A percentile compares a stretch with the other conserved stretches of the same genome.
Evolutionary conservation across 1,140 invertebrate species (phyloP).

Genomic region (Cydia fagiglandana): DNA sequence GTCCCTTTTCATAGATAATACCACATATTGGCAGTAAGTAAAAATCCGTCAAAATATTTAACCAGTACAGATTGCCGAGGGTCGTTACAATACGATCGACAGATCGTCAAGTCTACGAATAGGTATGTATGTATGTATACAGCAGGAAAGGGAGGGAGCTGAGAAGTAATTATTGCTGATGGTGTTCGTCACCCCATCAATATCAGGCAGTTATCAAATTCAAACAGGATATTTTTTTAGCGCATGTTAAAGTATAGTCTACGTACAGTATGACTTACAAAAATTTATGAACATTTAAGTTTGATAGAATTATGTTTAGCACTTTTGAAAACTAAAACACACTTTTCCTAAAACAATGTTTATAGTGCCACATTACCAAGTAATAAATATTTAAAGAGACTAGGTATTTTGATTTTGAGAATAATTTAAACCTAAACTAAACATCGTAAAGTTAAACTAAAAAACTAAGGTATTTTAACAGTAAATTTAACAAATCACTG

Average conservation of each 20-base stretch:
- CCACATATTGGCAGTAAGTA: neutral
- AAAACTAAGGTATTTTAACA: no score
- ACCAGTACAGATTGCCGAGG: conserved; percentile 1
- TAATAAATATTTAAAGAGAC: neutral
- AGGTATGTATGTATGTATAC: neutral
- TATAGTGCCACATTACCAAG: neutral
- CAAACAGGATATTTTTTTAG: neutral
- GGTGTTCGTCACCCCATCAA: neutral
- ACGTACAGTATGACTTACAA: no score
- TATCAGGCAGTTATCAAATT: neutral
- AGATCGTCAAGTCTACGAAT: neutral
- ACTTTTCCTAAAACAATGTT: neutral
- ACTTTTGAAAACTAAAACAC: neutral
- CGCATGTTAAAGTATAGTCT: no score
- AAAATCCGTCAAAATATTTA: neutral
- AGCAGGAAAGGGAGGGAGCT: neutral
- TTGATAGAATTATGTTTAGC: neutral
- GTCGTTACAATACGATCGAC: neutral
- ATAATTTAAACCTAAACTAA: conserved; percentile 11
- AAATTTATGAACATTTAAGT: neutral
- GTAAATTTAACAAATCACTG: no score
- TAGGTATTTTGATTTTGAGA: neutral
- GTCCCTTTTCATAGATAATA: no score
- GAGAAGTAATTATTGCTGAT: conserved; percentile 9
- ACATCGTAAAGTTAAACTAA: neutral